These are phyloP conservation scores for Erpobdella octoculata DNA, from an alignment of 2,888 invertebrate genomes.

Conservation along the genomic window DNA sequence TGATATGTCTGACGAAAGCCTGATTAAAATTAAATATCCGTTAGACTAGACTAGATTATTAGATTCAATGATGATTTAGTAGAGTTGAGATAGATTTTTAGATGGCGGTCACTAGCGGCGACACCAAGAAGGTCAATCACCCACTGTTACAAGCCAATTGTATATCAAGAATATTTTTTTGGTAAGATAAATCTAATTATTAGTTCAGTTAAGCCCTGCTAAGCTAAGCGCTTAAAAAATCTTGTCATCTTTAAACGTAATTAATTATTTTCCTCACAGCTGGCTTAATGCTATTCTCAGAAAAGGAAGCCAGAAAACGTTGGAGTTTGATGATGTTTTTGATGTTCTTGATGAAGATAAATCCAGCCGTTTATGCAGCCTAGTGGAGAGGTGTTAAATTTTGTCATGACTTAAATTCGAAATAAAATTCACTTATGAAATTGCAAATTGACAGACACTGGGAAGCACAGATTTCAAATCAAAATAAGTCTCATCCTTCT, in stretches of 20 bases:
- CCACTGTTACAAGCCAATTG: conserved; percentile 40
- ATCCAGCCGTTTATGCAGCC: conserved; percentile 41
- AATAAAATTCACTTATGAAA: not conserved
- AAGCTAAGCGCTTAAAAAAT: not conserved
- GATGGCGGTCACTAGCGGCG: too few relatives aligned
- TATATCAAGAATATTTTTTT: conserved; percentile 43
- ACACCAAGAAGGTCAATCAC: too few relatives aligned
- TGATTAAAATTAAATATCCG: too few relatives aligned
- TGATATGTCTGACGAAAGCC: too few relatives aligned
- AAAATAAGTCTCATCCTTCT: too few relatives aligned
- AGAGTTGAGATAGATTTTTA: too few relatives aligned
- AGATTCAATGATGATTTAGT: too few relatives aligned
- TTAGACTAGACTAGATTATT: too few relatives aligned
- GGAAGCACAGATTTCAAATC: conserved; percentile 26
- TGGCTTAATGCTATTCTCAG: conserved; percentile 48
- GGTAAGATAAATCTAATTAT: conserved; percentile 38
- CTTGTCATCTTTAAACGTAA: too few relatives aligned
- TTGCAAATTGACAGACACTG: not conserved
- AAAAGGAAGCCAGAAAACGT: conserved; percentile 44
- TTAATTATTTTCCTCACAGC: conserved; percentile 39
- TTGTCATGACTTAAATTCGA: conserved; percentile 1
- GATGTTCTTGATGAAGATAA: conserved; percentile 45
- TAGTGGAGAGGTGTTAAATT: conserved; percentile 42
- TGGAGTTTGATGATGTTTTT: conserved; percentile 48
- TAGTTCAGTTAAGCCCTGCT: not conserved